phyloP scores from a whole-genome alignment of 2,888 invertebrate genomes.

The Macaria notata region DNA sequence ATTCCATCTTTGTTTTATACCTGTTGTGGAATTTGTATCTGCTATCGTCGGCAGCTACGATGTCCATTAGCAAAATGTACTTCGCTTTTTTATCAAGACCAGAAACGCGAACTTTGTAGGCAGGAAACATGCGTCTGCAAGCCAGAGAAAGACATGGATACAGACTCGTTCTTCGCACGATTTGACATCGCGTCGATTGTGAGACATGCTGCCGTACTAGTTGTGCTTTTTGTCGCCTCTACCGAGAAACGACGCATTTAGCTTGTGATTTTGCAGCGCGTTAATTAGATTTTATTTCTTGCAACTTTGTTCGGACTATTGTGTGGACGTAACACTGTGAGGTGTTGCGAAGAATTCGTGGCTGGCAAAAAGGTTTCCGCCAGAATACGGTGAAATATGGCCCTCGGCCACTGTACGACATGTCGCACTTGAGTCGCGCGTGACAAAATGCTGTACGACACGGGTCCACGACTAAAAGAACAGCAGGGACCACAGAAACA shows the following conservation, averaged over 20 bases:
- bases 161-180: slow-evolving; percentile 76
- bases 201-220: slow-evolving; percentile 72
- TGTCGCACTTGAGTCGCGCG: slow-evolving; percentile 53
- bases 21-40: slow-evolving; percentile 97
- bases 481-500: slow-evolving; percentile 42
- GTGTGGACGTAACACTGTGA: slow-evolving; percentile 41
- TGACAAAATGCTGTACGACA: slow-evolving; percentile 57
- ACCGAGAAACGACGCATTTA: slow-evolving; percentile 61
- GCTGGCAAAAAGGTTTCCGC: slow-evolving; percentile 64
- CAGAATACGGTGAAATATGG: slow-evolving; percentile 60
- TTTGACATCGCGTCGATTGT: slow-evolving; percentile 79
- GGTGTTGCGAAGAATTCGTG: slow-evolving; percentile 65
- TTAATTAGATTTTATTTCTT: slow-evolving; percentile 53
- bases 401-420: slow-evolving; percentile 61
- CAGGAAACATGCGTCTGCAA: slow-evolving; percentile 98
- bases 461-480: slow-evolving; percentile 31
- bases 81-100: slow-evolving; percentile 98
- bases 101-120: slow-evolving; percentile 97
- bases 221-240: slow-evolving; percentile 64
- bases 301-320: slow-evolving; percentile 9
- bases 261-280: slow-evolving; percentile 74
- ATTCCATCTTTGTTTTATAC: slow-evolving; percentile 82
- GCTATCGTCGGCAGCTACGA: slow-evolving; percentile 98
- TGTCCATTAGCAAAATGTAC: slow-evolving; percentile 98
- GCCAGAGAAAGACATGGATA: slow-evolving; percentile 81